Evolutionary conservation across 2,888 invertebrate genomes (phyloP).

Genomic region (Pomacea canaliculata): DNA sequence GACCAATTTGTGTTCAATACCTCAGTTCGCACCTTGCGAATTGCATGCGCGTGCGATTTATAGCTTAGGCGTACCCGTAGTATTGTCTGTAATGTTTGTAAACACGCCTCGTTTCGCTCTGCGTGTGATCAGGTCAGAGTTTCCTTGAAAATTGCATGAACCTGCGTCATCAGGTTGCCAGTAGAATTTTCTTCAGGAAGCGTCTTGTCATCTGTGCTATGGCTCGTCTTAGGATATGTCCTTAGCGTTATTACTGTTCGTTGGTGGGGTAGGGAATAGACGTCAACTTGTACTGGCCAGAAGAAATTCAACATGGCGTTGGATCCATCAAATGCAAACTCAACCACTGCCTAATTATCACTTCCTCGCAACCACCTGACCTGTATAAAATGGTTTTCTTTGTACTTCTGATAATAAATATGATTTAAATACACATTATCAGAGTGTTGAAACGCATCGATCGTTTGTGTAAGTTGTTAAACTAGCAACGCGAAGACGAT

Average conservation of each 20-base stretch:
- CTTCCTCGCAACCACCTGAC: constrained; percentile 27
- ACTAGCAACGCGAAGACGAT: neutral
- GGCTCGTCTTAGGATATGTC: too few species aligned
- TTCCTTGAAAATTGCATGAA: constrained; percentile 29
- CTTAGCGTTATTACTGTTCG: too few species aligned
- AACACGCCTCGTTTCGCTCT: constrained; percentile 24
- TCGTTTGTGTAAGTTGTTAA: neutral
- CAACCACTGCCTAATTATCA: constrained; percentile 34
- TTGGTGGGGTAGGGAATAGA: neutral
- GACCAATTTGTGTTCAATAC: constrained; percentile 18
- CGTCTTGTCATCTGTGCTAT: neutral
- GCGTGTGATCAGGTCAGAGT: constrained; percentile 33
- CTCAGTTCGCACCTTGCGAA: neutral
- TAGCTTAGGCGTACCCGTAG: neutral
- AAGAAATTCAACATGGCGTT: constrained; percentile 53
- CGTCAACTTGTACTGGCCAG: constrained; percentile 30
- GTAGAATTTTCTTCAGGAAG: constrained; percentile 10
- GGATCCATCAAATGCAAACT: constrained; percentile 30
- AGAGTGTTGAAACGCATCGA: neutral
- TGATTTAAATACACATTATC: neutral
- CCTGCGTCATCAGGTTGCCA: constrained; percentile 15
- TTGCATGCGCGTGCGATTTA: neutral
- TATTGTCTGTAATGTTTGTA: constrained; percentile 7
- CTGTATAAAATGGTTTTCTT: neutral
- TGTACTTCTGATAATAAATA: neutral